Base-by-base conservation (phyloP, 30 jellyfish, hydroid and myxozoan species). In the Mastigias papua region DNA sequence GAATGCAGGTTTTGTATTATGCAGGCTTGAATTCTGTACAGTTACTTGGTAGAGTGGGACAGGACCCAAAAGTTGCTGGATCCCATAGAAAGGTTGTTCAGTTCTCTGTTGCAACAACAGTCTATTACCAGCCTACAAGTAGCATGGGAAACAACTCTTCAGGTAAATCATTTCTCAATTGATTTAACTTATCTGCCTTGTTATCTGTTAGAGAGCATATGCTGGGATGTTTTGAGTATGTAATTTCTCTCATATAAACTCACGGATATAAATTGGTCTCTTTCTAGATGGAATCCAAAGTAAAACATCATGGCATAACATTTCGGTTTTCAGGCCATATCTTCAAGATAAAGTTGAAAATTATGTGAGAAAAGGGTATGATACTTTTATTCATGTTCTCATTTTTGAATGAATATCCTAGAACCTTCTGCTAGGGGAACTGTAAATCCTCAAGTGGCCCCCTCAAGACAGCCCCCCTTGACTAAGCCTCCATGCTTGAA, bases 21-120 rank as follows among this genome's bases (percentile, higher is more conserved):
- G 29, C 20, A 91, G 98, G 98, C 57, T 21, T 92, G 69, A 92
- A 92, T 73, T 28, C 80, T 30, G 98, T 92, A 23, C 96, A 92
- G 78, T 37, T 92, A 35, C 94, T 92, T 30, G 98, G 98, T 17
- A 78, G 98, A 86, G 98, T 92, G 50, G 98, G 98, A 19, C 93
- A 88, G 57, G 93, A 85, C 23, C 98, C 98, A 26, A 87, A 76
- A 48, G 87, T 84, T 54, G 89, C 97, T 48, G 98, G 98, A 0
- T 75, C 69, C 21, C 26, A 84, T 65, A 86, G 73, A 27, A 92
- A 85, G 35, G 93, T 92, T 79, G 98, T 87, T 42, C 92, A 92
- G 63, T 86, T 92, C 37, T 74, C 94, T 42, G 48, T 92, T 79
- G 98, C 98, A 19, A 92, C 98, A 72, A 50, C 90, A 61, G 63